These are phyloP conservation scores for Gymnarchus niloticus DNA, from an alignment of 2,113 vertebrate genomes.

Conservation along the genomic window DNA sequence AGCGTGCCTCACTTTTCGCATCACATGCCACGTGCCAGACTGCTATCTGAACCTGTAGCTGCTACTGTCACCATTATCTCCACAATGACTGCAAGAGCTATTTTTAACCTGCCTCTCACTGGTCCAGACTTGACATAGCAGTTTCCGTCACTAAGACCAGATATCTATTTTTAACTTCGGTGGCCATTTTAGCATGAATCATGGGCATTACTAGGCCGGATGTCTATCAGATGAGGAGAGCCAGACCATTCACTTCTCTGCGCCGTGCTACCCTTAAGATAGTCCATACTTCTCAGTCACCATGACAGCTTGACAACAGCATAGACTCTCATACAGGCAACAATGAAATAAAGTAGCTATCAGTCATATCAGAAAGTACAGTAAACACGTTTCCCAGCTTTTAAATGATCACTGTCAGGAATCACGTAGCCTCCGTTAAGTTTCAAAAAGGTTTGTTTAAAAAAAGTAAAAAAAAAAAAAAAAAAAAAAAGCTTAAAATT, in stretches of 20 bases:
- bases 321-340: background rate
- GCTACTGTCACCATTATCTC: background rate
- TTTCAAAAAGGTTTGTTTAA: background rate
- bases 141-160: background rate
- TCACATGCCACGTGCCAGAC: background rate
- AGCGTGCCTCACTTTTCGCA: background rate
- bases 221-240: background rate
- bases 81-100: background rate
- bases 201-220: background rate
- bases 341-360: background rate
- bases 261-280: background rate
- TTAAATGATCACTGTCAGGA: background rate
- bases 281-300: background rate
- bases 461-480: background rate
- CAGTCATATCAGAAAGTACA: background rate
- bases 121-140: background rate
- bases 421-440: background rate
- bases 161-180: too few relatives aligned
- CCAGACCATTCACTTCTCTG: background rate
- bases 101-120: background rate
- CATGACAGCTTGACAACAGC: background rate
- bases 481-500: background rate
- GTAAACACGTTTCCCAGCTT: background rate
- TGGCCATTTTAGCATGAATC: background rate
- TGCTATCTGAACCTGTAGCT: background rate